Evolutionary conservation across 2,888 invertebrate species (phyloP).

Genomic region (Apodemia arnacis): DNA sequence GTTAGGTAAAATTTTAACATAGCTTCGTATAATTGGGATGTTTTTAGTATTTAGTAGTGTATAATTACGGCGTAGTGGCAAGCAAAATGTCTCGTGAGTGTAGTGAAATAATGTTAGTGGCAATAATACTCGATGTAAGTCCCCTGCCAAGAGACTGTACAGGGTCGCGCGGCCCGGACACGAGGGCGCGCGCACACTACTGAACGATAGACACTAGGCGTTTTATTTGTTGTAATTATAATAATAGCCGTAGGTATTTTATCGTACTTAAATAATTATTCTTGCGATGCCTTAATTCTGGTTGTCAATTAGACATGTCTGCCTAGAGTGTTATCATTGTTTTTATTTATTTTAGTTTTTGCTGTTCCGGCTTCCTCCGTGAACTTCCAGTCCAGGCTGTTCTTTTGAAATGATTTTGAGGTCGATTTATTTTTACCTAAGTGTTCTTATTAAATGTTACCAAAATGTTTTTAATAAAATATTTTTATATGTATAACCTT

Average conservation of each 20-base stretch:
- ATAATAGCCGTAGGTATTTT: slow-evolving; percentile 94
- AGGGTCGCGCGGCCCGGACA: slow-evolving; percentile 80
- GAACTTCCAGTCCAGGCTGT: slow-evolving; percentile 95
- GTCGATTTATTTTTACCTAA: slow-evolving; percentile 95
- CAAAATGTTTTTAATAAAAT: slow-evolving; percentile 95
- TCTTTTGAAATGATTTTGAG: slow-evolving; percentile 94
- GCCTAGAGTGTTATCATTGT: slow-evolving; percentile 94
- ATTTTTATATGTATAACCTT: slow-evolving; percentile 93
- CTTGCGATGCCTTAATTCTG: slow-evolving; percentile 95
- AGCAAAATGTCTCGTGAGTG: slow-evolving; percentile 91
- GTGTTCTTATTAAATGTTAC: slow-evolving; percentile 95
- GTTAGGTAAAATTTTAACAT: slow-evolving; percentile 94
- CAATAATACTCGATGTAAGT: slow-evolving; percentile 93
- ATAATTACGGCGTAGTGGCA: slow-evolving; percentile 92
- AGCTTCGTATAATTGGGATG: slow-evolving; percentile 94
- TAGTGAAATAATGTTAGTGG: slow-evolving; percentile 91
- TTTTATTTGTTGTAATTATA: slow-evolving; percentile 94
- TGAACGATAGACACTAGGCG: slow-evolving; percentile 91
- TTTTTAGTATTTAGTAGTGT: slow-evolving; percentile 93
- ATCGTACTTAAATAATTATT: slow-evolving; percentile 95
- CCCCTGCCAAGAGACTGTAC: slow-evolving; percentile 90
- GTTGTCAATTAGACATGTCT: slow-evolving; percentile 95
- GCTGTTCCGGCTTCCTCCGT: slow-evolving; percentile 94
- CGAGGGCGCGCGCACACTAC: slow-evolving; percentile 86
- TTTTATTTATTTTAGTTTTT: slow-evolving; percentile 93